Base-by-base conservation (phyloP, 2,888 invertebrate genomes). In the Agonopterix subpropinquella region DNA sequence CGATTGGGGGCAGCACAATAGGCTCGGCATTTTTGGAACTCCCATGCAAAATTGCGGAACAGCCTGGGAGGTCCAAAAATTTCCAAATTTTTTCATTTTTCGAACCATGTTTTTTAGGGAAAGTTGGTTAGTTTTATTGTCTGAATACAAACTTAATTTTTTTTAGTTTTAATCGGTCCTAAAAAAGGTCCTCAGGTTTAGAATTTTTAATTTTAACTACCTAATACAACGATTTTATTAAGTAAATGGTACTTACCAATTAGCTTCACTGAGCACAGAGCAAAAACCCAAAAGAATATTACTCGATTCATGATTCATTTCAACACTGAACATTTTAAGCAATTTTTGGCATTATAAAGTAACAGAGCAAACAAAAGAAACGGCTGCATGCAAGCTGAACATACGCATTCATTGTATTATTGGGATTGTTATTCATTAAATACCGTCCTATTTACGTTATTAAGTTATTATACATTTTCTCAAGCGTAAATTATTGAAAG, bases 271-370 rank as follows among this genome's bases (percentile, higher is more conserved):
- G n/a, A 9, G 10, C n/a, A n/a, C 11, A 47, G 35, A 47, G 47
- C 42, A 18, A 47, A 42, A n/a, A 42, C 47, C 47, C 35, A 47
- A 36, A 47, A 47, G 42, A 42, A 9, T 47, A 42, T 36, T 41
- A 42, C 36, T 47, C 47, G 4, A 28, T 9, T 11, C 47, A 47
- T 47, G 8, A 13, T 42, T 41, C 2, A n/a, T 42, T 8, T 42
- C 13, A 42, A 42, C 13, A 47, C 47, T 47, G 13, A 35, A 36
- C 8, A 35, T 10, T 11, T 42, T 10, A 9, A 2, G 7, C 5
- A 4, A 5, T 8, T 13, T 42, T 2, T 41, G 9, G 8, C 42
- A 11, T 42, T 42, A 42, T 18, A 47, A 42, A 18, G 11, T 11
- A 10, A 42, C 11, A 10, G 4, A 41, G 13, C 42, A 42, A 42